These are phyloP conservation scores for Rhyacichthys aspro DNA, from an alignment of 2,797 vertebrate species.

Conservation along the genomic window DNA sequence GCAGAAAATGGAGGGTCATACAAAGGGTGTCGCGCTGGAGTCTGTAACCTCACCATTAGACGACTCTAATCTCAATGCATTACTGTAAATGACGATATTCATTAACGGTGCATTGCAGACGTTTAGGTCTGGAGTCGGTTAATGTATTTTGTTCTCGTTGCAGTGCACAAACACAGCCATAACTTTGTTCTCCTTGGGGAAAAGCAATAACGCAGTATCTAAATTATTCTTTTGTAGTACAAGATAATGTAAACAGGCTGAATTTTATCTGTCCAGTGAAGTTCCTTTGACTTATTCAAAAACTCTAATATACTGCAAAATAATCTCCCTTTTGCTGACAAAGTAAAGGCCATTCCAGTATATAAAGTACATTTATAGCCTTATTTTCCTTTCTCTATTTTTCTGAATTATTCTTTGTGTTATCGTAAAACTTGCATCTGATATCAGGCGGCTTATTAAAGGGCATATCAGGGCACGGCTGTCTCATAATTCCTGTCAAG, in stretches of 20 bases:
- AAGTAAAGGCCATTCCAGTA: neutral
- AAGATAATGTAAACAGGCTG: neutral
- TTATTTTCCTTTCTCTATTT: constrained; percentile 20
- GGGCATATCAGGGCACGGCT: constrained; percentile 15
- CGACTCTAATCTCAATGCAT: no score
- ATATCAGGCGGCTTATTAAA: constrained; percentile 43
- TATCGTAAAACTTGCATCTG: constrained; percentile 38
- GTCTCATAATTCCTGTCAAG: constrained; percentile 37
- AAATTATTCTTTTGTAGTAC: neutral
- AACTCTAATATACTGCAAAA: constrained; percentile 27
- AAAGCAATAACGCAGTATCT: constrained; percentile 10
- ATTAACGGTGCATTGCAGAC: no score
- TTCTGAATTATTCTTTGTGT: constrained; percentile 44
- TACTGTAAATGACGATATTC: no score
- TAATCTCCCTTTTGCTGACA: constrained; percentile 43
- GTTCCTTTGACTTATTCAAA: constrained; percentile 46
- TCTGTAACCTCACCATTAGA: no score
- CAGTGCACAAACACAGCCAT: constrained; percentile 1
- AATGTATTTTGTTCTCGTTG: neutral
- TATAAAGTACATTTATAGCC: constrained; percentile 16
- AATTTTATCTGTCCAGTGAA: constrained; percentile 14
- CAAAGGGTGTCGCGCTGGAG: neutral
- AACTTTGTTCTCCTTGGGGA: neutral
- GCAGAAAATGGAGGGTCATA: no score
- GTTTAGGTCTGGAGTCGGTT: no score